Conservation (phyloP, 2,797 vertebrate species). For the Huso huso region DNA sequence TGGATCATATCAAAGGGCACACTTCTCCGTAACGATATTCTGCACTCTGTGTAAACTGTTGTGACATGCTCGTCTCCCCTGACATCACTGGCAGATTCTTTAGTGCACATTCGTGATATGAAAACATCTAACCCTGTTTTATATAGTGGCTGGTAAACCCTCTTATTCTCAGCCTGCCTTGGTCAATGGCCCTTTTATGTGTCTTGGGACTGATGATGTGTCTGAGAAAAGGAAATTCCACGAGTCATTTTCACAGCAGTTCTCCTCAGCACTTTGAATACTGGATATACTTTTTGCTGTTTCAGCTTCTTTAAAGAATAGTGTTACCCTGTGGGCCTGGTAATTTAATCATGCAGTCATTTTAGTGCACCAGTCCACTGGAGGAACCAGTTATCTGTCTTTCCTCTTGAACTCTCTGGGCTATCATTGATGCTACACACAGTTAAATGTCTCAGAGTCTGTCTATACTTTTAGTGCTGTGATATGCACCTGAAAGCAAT, state of each 20-base stretch:
- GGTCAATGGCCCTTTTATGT: constrained; percentile 49
- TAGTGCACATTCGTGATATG: not conserved
- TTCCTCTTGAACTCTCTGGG: too few relatives aligned
- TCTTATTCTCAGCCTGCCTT: constrained; percentile 3
- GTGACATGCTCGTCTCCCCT: not conserved
- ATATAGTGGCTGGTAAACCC: constrained; percentile 1
- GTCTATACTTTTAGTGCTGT: too few relatives aligned
- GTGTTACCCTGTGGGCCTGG: too few relatives aligned
- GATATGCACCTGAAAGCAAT: too few relatives aligned
- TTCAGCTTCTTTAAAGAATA: too few relatives aligned
- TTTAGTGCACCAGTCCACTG: too few relatives aligned
- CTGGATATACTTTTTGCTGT: too few relatives aligned
- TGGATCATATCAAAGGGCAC: constrained; percentile 4
- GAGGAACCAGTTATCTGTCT: too few relatives aligned
- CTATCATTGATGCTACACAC: too few relatives aligned
- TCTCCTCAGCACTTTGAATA: not conserved
- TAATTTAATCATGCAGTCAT: too few relatives aligned
- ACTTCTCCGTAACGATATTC: constrained; percentile 8
- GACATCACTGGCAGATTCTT: not conserved
- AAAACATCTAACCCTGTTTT: constrained; percentile 10
- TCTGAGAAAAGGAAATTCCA: constrained; percentile 51
- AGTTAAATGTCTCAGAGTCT: too few relatives aligned
- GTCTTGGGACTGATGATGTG: constrained; percentile 34
- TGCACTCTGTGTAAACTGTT: not conserved
- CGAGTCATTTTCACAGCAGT: constrained; percentile 41